These are phyloP conservation scores for Dinocampus coccinellae DNA, from an alignment of 2,888 invertebrate species.

Conservation along the genomic window DNA sequence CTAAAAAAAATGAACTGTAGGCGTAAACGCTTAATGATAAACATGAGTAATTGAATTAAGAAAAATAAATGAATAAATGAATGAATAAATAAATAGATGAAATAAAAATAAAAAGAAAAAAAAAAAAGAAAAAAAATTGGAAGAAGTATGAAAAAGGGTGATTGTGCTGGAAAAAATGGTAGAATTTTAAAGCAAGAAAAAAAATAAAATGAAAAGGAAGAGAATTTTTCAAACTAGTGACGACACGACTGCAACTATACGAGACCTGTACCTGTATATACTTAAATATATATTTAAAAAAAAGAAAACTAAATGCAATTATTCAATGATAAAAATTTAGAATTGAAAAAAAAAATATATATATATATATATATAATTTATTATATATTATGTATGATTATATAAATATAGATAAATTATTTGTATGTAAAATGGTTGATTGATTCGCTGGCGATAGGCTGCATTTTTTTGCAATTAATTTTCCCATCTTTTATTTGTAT, in stretches of 20 bases:
- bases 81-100: constrained; percentile 5
- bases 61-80: background rate
- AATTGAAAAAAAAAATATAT: constrained; percentile 26
- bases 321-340: constrained; percentile 55
- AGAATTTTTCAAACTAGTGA: constrained; percentile 57
- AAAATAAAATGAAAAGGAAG: constrained; percentile 6
- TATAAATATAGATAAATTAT: too few relatives aligned
- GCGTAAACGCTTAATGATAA: too few relatives aligned
- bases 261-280: constrained; percentile 70
- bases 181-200: constrained; percentile 29
- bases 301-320: too few relatives aligned
- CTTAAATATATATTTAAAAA: constrained; percentile 60
- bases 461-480: too few relatives aligned
- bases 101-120: constrained; percentile 9
- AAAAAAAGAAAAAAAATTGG: constrained; percentile 4
- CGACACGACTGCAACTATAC: constrained; percentile 70
- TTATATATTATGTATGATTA: too few relatives aligned
- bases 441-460: too few relatives aligned
- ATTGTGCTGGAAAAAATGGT: too few relatives aligned
- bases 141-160: too few relatives aligned
- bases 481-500: too few relatives aligned
- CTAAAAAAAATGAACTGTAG: background rate
- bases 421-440: too few relatives aligned
- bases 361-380: constrained; percentile 40
- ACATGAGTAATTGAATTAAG: background rate